Conservation (phyloP, 2,888 invertebrate genomes). For the Hemithea aestivaria region DNA sequence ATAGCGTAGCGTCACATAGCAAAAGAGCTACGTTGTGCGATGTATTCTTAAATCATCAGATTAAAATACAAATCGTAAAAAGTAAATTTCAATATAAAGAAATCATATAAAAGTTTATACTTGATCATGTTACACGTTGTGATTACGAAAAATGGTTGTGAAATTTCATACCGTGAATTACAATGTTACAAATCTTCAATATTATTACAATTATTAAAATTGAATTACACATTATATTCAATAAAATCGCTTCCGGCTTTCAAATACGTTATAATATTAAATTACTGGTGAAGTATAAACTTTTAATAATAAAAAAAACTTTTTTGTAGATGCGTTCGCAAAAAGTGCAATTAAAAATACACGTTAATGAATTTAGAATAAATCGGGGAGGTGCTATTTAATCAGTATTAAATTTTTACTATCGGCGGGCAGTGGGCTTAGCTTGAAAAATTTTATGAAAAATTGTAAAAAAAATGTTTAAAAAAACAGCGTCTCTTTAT, state of each 20-base stretch:
- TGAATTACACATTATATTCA: no score
- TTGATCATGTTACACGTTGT: constrained; percentile 1
- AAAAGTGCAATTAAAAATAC: constrained; percentile 11
- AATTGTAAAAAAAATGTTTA: constrained; percentile 33
- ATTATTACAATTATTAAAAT: no score
- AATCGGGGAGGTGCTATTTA: constrained; percentile 30
- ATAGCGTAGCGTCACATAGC: no score
- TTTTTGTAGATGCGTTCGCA: constrained; percentile 2
- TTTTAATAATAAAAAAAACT: neutral
- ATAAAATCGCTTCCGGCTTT: neutral
- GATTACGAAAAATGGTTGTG: constrained; percentile 9
- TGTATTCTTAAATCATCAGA: no score
- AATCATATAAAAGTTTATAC: constrained; percentile 11
- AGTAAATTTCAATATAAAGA: no score
- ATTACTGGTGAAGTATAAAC: constrained; percentile 10
- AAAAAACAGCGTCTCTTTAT: constrained; percentile 62
- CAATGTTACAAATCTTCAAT: no score
- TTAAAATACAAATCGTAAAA: no score
- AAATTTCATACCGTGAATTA: constrained; percentile 2
- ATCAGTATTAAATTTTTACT: constrained; percentile 38
- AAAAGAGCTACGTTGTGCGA: no score
- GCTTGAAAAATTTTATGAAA: constrained; percentile 41
- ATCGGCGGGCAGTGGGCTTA: constrained; percentile 46
- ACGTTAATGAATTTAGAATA: constrained; percentile 4
- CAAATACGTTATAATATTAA: neutral